Evolutionary conservation across 2,888 invertebrate species (phyloP), one percentile per base, ranked within the genome.

Genomic region (Rhimphoctona megacephalus): DNA sequence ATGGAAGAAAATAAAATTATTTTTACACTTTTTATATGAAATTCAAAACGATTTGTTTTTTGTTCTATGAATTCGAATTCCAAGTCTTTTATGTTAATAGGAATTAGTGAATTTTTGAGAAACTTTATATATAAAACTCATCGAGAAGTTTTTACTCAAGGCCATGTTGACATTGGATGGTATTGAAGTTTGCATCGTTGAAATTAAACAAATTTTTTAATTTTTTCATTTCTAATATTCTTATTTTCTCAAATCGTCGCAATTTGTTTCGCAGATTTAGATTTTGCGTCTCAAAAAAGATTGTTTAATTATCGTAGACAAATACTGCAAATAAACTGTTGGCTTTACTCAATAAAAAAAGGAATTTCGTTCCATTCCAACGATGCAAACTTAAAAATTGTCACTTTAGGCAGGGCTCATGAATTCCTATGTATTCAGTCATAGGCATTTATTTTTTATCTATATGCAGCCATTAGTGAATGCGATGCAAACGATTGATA

Each of bases 401-500:
- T 25, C 36, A 72, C 33, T 30, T 74, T 64, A 39, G 52, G 49
- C 80, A 52, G 49, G 11, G 70, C 46, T 39, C 57, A 46, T 57
- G 25, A 36, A 39, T 0, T 57, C 19, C 14, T 46, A n/a, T 33
- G 36, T 22, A 52, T 79, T 76, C 57, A 22, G 74, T 33, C n/a
- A 61, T n/a, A 52, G 22, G 39, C 52, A 67, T 25, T 52, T 49
- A 36, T 70, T 39, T 52, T 30, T 78, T 22, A 43, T 43, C 36
- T 57, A 72, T 33, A 66, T 80, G n/a, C 49, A 73, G 46, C 61
- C 19, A 74, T 57, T 36, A 54, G 57, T 73, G 14, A 25, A 14
- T 22, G 49, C 57, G 49, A 77, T 57, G 66, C 36, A 72, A 81
- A 77, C 57, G 67, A 43, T 54, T 30, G 6, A 61, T 36, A 49